phyloP scores from a whole-genome alignment of 2,797 vertebrate species.

The Sarcophilus harrisii region DNA sequence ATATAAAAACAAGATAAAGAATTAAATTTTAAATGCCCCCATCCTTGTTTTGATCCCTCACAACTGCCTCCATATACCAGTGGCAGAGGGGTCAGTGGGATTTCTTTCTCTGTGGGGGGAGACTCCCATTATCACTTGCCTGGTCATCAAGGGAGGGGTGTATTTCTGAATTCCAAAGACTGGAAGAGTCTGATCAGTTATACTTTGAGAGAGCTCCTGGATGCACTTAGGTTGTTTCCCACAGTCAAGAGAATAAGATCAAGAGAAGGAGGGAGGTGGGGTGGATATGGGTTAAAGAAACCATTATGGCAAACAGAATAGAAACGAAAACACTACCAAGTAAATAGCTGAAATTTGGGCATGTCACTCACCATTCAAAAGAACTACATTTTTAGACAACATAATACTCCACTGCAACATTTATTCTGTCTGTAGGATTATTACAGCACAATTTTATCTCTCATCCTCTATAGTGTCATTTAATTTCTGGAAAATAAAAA shows the following conservation, averaged over 20 bases:
- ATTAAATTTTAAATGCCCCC: slow-evolving; percentile 11
- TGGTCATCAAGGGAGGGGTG: slow-evolving; percentile 28
- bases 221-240: slow-evolving; percentile 57
- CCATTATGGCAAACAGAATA: slow-evolving; percentile 68
- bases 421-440: slow-evolving; percentile 77
- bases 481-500: slow-evolving; percentile 61
- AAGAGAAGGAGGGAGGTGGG: slow-evolving; percentile 41
- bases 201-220: slow-evolving; percentile 48
- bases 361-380: slow-evolving; percentile 74
- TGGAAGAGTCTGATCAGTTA: slow-evolving; percentile 42
- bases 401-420: slow-evolving; percentile 80
- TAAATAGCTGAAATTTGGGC: slow-evolving; percentile 71
- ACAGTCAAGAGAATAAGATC: slow-evolving; percentile 41
- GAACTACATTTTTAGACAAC: slow-evolving; percentile 79
- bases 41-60: slow-evolving; percentile 23
- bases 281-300: slow-evolving; percentile 49
- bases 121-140: not conserved
- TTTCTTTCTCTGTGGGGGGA: not conserved
- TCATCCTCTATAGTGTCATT: slow-evolving; percentile 54
- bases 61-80: slow-evolving; percentile 49
- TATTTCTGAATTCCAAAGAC: slow-evolving; percentile 54
- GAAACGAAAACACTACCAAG: slow-evolving; percentile 70
- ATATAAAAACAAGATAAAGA: not conserved
- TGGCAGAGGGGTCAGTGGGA: not conserved
- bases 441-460: slow-evolving; percentile 79